phyloP scores from a whole-genome alignment of 2,888 invertebrate genomes.

The Neoascia interrupta region DNA sequence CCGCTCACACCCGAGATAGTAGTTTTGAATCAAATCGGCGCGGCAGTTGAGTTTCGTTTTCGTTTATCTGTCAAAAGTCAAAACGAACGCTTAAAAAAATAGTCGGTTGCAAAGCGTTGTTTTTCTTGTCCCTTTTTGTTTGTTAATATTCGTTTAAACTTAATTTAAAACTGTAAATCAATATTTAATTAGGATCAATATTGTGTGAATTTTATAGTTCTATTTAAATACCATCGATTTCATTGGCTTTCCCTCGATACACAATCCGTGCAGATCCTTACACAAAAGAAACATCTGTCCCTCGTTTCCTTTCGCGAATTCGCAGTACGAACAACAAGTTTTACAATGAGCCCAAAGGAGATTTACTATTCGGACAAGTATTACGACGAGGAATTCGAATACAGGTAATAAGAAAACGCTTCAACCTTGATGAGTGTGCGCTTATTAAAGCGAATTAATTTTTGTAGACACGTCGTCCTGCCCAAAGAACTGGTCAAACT shows the following conservation, averaged over 20 bases:
- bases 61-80: conserved; percentile 61
- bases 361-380: conserved; percentile 97
- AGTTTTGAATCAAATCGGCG: conserved; percentile 49
- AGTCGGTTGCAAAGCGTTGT: conserved; percentile 52
- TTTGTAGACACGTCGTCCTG: conserved; percentile 93
- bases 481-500: conserved; percentile 94
- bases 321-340: too few relatives aligned
- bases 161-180: background rate
- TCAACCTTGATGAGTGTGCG: background rate
- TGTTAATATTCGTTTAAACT: background rate
- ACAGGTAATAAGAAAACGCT: conserved; percentile 89
- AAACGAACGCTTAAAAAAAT: conserved; percentile 38
- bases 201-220: too few relatives aligned
- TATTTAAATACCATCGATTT: too few relatives aligned
- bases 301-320: background rate
- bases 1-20: conserved; percentile 5
- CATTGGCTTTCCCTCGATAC: too few relatives aligned
- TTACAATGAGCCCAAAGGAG: conserved; percentile 84
- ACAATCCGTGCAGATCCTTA: too few relatives aligned
- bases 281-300: conserved; percentile 3
- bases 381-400: conserved; percentile 93
- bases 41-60: conserved; percentile 57
- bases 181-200: too few relatives aligned
- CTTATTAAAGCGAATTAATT: background rate
- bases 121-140: conserved; percentile 17